These are phyloP conservation scores for Melanchra persicariae DNA, from an alignment of 2,888 invertebrate species.

Conservation along the genomic window DNA sequence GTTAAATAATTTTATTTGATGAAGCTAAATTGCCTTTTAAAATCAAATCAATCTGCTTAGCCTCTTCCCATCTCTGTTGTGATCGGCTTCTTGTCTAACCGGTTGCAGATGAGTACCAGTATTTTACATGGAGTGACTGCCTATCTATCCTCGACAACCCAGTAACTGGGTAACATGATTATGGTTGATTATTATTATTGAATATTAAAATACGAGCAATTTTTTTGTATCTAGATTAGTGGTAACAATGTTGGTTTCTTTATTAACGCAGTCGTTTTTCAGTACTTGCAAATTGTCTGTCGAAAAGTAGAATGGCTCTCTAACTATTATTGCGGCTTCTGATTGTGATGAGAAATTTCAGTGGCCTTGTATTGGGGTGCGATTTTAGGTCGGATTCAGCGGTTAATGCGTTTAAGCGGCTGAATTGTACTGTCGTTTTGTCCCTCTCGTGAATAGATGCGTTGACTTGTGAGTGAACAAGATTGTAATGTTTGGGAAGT, in stretches of 20 bases:
- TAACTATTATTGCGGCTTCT: conserved; percentile 39
- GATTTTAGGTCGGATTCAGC: conserved; percentile 30
- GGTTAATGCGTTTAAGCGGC: conserved; percentile 16
- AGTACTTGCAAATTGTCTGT: not conserved
- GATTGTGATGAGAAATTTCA: conserved; percentile 48
- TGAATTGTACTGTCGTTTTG: conserved; percentile 13
- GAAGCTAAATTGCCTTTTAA: not conserved
- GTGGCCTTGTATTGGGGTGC: conserved; percentile 14
- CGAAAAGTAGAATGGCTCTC: not conserved
- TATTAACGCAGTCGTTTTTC: no score
- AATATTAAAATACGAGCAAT: no score
- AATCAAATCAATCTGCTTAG: no score
- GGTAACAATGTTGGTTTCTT: not conserved
- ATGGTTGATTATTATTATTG: no score
- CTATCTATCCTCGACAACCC: no score
- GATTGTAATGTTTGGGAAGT: not conserved
- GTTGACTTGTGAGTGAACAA: no score
- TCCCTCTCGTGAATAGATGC: not conserved
- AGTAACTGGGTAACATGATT: no score
- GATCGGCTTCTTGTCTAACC: no score
- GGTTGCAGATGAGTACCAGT: no score
- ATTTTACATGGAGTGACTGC: no score
- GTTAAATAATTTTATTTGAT: not conserved
- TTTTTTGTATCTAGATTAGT: not conserved
- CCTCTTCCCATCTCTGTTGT: no score